Conservation (phyloP, 2,797 vertebrate species). For the Atherinosoma microstoma region DNA sequence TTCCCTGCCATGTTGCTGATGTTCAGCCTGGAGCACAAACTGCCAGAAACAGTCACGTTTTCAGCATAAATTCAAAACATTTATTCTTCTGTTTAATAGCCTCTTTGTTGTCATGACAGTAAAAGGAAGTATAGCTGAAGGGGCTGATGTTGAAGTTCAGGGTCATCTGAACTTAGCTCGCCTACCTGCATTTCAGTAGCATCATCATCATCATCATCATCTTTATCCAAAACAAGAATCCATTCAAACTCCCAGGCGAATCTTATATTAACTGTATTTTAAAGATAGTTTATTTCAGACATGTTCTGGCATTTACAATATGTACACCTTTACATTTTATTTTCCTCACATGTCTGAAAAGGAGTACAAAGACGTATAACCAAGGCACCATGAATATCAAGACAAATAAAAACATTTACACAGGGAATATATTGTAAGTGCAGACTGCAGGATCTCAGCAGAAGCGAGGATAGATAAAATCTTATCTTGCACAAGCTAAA, state of each 20-base stretch:
- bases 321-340: too few species aligned
- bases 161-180: constrained; percentile 14
- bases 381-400: background rate
- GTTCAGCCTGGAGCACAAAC: constrained; percentile 42
- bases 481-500: background rate
- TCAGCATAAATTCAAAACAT: constrained; percentile 59
- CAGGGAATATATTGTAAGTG: background rate
- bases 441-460: background rate
- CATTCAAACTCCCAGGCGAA: background rate
- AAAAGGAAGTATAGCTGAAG: constrained; percentile 8
- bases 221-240: constrained; percentile 4
- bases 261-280: background rate
- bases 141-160: constrained; percentile 13
- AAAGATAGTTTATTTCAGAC: too few species aligned
- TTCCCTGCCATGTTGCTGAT: constrained; percentile 34
- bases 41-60: constrained; percentile 31
- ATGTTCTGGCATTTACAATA: too few species aligned
- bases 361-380: too few species aligned
- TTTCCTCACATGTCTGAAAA: too few species aligned
- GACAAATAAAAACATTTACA: constrained; percentile 16
- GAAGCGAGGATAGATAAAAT: constrained; percentile 13
- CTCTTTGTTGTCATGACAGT: constrained; percentile 6
- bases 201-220: constrained; percentile 11
- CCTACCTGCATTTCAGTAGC: constrained; percentile 9
- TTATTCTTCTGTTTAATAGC: constrained; percentile 56